Conservation (phyloP, 2,888 invertebrate genomes). For the Piscicola geometra region DNA sequence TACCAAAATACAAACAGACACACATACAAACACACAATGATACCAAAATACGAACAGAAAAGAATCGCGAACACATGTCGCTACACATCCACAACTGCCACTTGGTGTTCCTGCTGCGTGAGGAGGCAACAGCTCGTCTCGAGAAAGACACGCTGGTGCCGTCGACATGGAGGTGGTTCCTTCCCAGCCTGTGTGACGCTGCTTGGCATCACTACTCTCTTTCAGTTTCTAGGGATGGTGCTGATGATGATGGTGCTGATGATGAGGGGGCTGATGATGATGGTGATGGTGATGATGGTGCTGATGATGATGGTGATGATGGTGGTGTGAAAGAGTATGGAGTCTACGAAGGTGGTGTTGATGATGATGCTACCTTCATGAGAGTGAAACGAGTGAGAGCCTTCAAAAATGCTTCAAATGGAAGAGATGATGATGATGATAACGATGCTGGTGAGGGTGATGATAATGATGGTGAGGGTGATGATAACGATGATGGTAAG, state of each 20-base stretch:
- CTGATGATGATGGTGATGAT: background rate
- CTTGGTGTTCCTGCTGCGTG: constrained; percentile 79
- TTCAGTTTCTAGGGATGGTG: constrained; percentile 61
- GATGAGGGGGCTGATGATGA: background rate
- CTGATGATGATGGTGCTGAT: background rate
- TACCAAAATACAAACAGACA: too few relatives aligned
- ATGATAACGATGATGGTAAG: background rate
- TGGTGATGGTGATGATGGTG: constrained; percentile 2
- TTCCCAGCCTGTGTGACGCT: constrained; percentile 87
- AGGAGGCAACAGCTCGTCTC: constrained; percentile 64
- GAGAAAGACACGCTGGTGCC: constrained; percentile 65
- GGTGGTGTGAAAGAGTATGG: background rate
- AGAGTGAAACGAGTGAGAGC: background rate
- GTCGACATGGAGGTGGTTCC: constrained; percentile 97
- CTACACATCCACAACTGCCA: constrained; percentile 94
- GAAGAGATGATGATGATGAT: background rate
- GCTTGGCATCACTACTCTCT: constrained; percentile 98
- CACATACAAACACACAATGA: too few relatives aligned
- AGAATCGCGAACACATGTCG: constrained; percentile 98
- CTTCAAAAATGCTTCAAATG: background rate
- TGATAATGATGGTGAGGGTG: background rate
- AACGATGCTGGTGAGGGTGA: background rate
- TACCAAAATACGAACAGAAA: too few relatives aligned
- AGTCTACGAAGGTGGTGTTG: background rate
- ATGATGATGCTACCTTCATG: background rate